Percentiles rank a stretch among this genome's conserved stretches.
These are phyloP conservation scores for Sylvicapra grimmia DNA, from an alignment of 2,113 vertebrate species.

Conservation along the genomic window DNA sequence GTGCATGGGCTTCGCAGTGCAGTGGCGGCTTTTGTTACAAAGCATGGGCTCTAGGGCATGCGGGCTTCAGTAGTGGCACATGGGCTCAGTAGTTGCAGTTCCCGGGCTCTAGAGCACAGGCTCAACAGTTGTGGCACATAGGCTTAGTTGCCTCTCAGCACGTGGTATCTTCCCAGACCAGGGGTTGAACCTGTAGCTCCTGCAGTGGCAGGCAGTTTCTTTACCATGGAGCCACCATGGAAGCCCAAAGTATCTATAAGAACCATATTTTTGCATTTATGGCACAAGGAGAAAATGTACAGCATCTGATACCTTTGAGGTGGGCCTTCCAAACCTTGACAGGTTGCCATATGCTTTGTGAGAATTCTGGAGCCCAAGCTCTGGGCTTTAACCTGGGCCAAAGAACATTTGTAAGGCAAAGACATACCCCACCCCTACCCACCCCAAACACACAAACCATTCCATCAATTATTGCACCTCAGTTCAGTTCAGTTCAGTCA, in stretches of 20 bases:
- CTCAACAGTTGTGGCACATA: neutral
- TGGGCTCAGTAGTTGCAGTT: neutral
- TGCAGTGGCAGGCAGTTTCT: neutral
- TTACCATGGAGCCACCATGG: neutral
- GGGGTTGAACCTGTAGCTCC: neutral
- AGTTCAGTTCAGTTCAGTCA: too few relatives aligned
- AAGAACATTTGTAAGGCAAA: neutral
- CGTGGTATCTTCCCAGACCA: neutral
- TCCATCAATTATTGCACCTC: neutral
- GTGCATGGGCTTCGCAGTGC: neutral
- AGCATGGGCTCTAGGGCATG: neutral
- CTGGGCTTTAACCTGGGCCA: neutral
- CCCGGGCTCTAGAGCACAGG: neutral
- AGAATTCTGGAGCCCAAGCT: neutral
- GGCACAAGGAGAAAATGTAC: neutral
- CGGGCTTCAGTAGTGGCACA: neutral
- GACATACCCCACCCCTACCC: neutral
- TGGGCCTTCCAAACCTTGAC: neutral
- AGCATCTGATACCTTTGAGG: neutral
- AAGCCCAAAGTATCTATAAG: neutral
- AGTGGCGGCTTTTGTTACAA: neutral
- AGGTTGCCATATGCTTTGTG: neutral
- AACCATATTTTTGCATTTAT: neutral
- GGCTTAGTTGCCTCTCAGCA: neutral
- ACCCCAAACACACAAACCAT: neutral